A percentile compares a stretch with the other conserved stretches of the same genome.
phyloP scores from a whole-genome alignment of 1,140 invertebrate species.

The Penaeus japonicus region DNA sequence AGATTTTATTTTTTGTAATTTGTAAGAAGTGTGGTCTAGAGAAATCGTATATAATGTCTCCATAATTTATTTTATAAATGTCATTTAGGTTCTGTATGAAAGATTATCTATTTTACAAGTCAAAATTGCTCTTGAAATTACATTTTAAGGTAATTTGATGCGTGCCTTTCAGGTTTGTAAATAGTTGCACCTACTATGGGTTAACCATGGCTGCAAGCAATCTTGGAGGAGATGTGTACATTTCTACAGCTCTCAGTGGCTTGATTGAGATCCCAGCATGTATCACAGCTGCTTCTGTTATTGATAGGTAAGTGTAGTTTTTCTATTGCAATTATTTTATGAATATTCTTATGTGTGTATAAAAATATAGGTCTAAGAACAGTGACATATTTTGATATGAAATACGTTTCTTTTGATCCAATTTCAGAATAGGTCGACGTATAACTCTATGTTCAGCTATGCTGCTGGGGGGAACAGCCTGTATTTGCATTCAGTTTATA shows the following conservation, averaged over 20 bases:
- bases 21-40: no score
- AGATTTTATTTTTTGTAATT: no score
- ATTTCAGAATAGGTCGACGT: slow-evolving; percentile 53
- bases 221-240: slow-evolving; percentile 51
- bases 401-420: background rate
- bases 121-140: no score
- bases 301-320: slow-evolving; percentile 36
- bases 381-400: background rate
- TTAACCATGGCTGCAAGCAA: slow-evolving; percentile 78
- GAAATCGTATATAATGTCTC: no score
- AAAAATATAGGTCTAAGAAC: background rate
- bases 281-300: slow-evolving; percentile 15
- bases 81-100: no score
- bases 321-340: background rate
- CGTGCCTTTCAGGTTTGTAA: slow-evolving; percentile 70
- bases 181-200: slow-evolving; percentile 75
- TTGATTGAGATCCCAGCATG: slow-evolving; percentile 54
- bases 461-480: slow-evolving; percentile 44
- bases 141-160: background rate
- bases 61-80: no score
- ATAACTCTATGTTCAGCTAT: slow-evolving; percentile 44
- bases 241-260: slow-evolving; percentile 54
- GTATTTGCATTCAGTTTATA: slow-evolving; percentile 50
- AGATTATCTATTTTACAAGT: no score
- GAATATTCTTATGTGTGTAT: background rate